Evolutionary conservation across 2,888 invertebrate species (phyloP).

Genomic region (Hylaea fasciaria): DNA sequence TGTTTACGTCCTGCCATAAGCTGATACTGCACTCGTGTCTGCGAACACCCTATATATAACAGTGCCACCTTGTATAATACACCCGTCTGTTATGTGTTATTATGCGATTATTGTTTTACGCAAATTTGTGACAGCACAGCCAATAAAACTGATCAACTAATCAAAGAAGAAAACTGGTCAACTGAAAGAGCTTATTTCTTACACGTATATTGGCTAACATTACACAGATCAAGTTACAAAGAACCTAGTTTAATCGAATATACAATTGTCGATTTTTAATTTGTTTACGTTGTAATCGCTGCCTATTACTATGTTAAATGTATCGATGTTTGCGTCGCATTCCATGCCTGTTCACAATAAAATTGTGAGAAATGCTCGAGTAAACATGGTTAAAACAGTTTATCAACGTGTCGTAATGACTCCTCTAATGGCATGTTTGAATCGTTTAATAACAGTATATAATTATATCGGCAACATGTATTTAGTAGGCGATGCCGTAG

Average conservation of each 20-base stretch:
- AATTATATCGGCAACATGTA: conserved; percentile 2
- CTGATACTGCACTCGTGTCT: conserved; percentile 57
- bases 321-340: conserved; percentile 3
- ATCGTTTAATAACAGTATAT: conserved; percentile 23
- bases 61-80: conserved; percentile 19
- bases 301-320: background rate
- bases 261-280: background rate
- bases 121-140: background rate
- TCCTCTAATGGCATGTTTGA: conserved; percentile 48
- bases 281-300: conserved; percentile 6
- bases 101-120: conserved; percentile 7
- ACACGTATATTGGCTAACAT: too few relatives aligned
- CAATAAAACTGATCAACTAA: background rate
- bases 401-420: conserved; percentile 56
- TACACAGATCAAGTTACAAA: background rate
- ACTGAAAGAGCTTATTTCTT: too few relatives aligned
- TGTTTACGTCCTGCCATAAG: conserved; percentile 55
- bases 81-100: conserved; percentile 13
- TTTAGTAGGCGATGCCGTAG: conserved; percentile 6
- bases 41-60: conserved; percentile 41
- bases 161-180: background rate
- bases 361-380: conserved; percentile 50
- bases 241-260: background rate
- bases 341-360: conserved; percentile 21
- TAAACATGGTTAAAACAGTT: conserved; percentile 45